These are phyloP conservation scores for Martes martes DNA, from an alignment of 2,113 vertebrate species.

Conservation along the genomic window DNA sequence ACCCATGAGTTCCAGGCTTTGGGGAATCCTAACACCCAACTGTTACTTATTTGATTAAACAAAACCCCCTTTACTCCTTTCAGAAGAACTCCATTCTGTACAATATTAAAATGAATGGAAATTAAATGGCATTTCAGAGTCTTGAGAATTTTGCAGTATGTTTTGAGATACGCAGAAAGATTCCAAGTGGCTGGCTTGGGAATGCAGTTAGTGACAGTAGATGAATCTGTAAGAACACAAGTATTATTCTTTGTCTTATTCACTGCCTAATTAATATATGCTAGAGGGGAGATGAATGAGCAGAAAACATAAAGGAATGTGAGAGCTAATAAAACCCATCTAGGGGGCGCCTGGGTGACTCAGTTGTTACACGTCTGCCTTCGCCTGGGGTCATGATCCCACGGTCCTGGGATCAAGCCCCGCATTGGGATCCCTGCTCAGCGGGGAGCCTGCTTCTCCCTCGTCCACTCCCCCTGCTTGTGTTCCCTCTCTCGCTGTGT, in stretches of 20 bases:
- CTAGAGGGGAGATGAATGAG: neutral
- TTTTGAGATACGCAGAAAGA: neutral
- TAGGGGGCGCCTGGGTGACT: neutral
- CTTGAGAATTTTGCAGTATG: neutral
- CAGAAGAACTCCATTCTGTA: neutral
- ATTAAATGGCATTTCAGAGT: neutral
- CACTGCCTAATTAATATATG: neutral
- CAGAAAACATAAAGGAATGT: neutral
- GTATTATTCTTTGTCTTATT: neutral
- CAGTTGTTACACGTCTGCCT: too few relatives aligned
- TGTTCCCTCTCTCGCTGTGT: too few relatives aligned
- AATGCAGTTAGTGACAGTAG: neutral
- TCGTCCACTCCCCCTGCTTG: too few relatives aligned
- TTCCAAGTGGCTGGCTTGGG: neutral
- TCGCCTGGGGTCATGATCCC: too few relatives aligned
- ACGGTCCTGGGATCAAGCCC: accelerated
- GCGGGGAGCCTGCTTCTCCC: too few relatives aligned
- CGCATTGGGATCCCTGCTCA: too few relatives aligned
- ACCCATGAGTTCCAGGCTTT: neutral
- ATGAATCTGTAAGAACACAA: neutral
- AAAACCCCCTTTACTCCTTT: neutral
- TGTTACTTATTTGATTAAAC: neutral
- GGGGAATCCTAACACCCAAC: neutral
- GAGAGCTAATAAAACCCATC: neutral
- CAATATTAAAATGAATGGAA: constrained; percentile 8